Conservation (phyloP, 2,888 invertebrate genomes). For the Lysandra coridon region DNA sequence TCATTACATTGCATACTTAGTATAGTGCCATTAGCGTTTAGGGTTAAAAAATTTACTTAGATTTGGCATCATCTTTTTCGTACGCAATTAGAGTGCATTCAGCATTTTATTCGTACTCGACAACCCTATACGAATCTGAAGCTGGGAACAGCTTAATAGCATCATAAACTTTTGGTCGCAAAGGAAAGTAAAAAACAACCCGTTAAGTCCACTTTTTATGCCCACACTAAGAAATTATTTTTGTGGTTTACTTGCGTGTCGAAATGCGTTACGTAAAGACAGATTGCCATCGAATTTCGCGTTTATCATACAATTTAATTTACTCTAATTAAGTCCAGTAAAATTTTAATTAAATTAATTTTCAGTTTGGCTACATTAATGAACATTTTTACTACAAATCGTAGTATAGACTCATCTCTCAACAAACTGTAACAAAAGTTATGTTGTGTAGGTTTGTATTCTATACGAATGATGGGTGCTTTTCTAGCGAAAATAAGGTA, state of each 20-base stretch:
- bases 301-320: slow-evolving; percentile 31
- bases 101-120: background rate
- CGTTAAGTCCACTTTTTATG: slow-evolving; percentile 67
- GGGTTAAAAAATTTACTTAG: background rate
- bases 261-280: slow-evolving; percentile 64
- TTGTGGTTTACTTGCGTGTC: slow-evolving; percentile 66
- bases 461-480: background rate
- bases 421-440: background rate
- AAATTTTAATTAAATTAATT: background rate
- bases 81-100: background rate
- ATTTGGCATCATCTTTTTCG: background rate
- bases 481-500: background rate
- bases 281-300: slow-evolving; percentile 44
- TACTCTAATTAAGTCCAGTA: slow-evolving; percentile 1
- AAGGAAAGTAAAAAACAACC: slow-evolving; percentile 59
- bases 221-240: slow-evolving; percentile 58
- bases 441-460: background rate
- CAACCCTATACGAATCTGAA: slow-evolving; percentile 46
- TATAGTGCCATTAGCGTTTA: background rate
- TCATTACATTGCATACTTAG: background rate
- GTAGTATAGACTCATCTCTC: too few species aligned
- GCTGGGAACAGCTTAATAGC: slow-evolving; percentile 56
- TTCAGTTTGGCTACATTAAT: background rate
- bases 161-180: slow-evolving; percentile 58
- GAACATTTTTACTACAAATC: background rate